These are phyloP conservation scores for Lophochroa leadbeateri DNA, from an alignment of 2,113 vertebrate genomes.

Conservation along the genomic window DNA sequence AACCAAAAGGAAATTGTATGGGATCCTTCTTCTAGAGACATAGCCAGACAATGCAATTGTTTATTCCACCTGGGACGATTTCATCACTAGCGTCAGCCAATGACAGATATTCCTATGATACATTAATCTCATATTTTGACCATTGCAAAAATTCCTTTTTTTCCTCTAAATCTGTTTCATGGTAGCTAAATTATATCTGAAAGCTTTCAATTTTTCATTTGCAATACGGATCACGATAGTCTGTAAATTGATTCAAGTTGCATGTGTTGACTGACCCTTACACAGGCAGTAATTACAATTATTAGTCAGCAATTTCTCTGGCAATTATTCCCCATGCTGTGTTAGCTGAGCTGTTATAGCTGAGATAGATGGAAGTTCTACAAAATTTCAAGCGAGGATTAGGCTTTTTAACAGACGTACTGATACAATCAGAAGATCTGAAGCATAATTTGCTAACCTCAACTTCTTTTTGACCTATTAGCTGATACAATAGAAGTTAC, in stretches of 20 bases:
- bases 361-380: background rate
- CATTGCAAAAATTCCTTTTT: background rate
- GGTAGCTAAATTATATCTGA: background rate
- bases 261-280: slow-evolving; percentile 19
- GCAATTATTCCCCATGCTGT: background rate
- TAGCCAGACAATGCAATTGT: background rate
- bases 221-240: background rate
- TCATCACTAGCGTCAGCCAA: background rate
- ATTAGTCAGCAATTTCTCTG: background rate
- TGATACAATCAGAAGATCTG: background rate
- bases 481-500: background rate
- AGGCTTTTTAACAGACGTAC: background rate
- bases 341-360: background rate
- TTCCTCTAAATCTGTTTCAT: background rate
- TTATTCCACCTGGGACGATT: background rate
- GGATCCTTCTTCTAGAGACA: background rate
- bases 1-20: background rate
- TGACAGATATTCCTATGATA: background rate
- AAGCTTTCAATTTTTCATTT: background rate
- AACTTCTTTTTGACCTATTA: background rate
- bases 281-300: background rate
- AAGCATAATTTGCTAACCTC: background rate
- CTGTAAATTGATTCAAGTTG: slow-evolving; percentile 22
- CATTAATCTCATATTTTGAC: background rate
- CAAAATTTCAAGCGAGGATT: background rate